Base-by-base conservation (phyloP, 2,113 vertebrate genomes). In the Verasper variegatus region DNA sequence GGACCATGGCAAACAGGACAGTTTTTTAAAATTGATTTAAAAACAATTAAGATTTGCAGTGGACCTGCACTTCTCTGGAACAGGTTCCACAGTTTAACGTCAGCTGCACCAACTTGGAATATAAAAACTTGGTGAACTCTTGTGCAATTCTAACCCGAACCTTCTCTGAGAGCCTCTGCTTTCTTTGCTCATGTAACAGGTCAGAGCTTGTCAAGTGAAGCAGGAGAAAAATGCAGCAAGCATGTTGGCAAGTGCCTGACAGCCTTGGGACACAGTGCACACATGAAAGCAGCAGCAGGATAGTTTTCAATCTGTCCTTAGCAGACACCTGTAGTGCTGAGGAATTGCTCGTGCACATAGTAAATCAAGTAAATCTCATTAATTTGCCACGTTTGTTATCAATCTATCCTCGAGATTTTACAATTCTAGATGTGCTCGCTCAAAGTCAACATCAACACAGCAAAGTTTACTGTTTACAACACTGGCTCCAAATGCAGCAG, bases 181-280 rank as follows among this genome's bases (percentile, higher is more conserved):
- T 35, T 61, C 37, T 75, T 15, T 23, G 12, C 31, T 45, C 21
- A 37, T 87, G 52, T 18, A 52, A 74, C 91, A 89, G 45, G 91
- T 89, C 71, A 58, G 49, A 85, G 71, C 92, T 78, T 87, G 91
- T 85, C 73, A 51, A 42, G 71, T 52, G 37, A 37, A 80, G 45
- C 26, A 67, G 55, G 23, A 40, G 20, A 87, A 89, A 88, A 86
- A 90, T 89, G 85, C 78, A 63, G 58, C 18, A 52, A 69, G 68
- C 60, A 63, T 78, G 68, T 71, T n/a, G 17, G 31, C 18, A 62
- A 76, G 69, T 8, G 31, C 37, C 67, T 62, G 51, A 63, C n/a
- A 42, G 83, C 81, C 64, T 47, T 1, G 23, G 68, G 85, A 61
- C 58, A 56, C 0, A 1, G 58, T 0, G 17, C 17, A 3, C 23